A percentile compares a stretch with the other conserved stretches of the same genome.
phyloP scores from a whole-genome alignment of 2,888 invertebrate species.

The Neuroscelio doddi region DNA sequence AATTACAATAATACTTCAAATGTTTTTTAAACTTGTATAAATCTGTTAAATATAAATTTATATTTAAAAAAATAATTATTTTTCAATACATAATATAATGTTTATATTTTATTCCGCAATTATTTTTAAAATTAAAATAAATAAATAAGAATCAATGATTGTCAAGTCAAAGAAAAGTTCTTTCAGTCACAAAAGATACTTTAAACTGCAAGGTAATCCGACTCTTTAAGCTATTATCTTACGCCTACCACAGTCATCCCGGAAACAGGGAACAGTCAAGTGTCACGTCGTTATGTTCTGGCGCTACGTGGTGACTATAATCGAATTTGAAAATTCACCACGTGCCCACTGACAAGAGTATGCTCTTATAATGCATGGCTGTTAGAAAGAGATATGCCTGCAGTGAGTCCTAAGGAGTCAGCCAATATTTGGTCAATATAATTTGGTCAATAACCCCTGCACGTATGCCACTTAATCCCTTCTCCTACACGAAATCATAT shows the following conservation, averaged over 20 bases:
- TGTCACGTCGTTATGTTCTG: slow-evolving; percentile 4
- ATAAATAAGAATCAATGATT: too few species aligned
- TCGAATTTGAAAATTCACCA: slow-evolving; percentile 40
- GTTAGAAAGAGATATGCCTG: slow-evolving; percentile 27
- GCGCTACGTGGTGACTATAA: slow-evolving; percentile 41
- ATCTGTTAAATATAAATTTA: too few species aligned
- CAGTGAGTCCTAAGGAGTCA: slow-evolving; percentile 33
- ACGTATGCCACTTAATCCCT: slow-evolving; percentile 46
- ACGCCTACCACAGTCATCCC: slow-evolving; percentile 25
- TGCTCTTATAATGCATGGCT: slow-evolving; percentile 29
- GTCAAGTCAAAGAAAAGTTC: too few species aligned
- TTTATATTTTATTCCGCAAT: too few species aligned
- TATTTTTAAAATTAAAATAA: too few species aligned
- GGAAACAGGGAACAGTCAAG: slow-evolving; percentile 34
- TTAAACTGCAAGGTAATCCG: slow-evolving; percentile 29
- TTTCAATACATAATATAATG: too few species aligned
- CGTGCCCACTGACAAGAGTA: slow-evolving; percentile 39
- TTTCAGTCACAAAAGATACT: too few species aligned
- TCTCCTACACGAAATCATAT: not conserved
- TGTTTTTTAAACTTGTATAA: too few species aligned
- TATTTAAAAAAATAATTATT: too few species aligned
- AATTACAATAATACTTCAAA: too few species aligned
- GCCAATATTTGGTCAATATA: slow-evolving; percentile 61
- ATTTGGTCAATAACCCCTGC: slow-evolving; percentile 60
- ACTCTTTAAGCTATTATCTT: slow-evolving; percentile 21